Evolutionary conservation across 2,888 invertebrate genomes (phyloP), one percentile per base, ranked within the genome.

Genomic region (Capitulum mitella): DNA sequence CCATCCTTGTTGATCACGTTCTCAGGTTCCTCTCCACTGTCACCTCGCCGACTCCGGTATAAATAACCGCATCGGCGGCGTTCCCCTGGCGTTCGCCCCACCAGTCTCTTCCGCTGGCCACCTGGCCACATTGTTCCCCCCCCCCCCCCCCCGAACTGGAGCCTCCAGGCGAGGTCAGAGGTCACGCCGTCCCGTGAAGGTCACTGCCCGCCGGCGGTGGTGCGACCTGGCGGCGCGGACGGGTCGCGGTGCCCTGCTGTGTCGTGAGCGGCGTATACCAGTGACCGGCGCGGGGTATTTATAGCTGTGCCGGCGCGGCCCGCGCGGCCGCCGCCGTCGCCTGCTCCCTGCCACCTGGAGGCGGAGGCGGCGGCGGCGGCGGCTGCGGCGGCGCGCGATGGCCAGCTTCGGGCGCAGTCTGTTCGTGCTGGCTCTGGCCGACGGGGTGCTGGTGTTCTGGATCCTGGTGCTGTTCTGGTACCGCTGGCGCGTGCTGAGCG

Each of bases 371-470:
- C 58, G 6, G 58, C 6, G n/a, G 58, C 58, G 58, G 8, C 22
- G 58, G 58, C 29, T 8, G 29, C 8, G 29, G 29, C n/a, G 58
- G 29, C 58, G 58, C 26, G 75, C 32, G 43, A 75, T 75, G 75
- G 43, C 75, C 29, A 46, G 26, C 14, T 16, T 75, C 16, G 10
- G 75, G 6, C 75, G 75, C 29, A 29, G 12, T 46, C 29, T 75
- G 75, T 75, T 75, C 75, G n/a, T 46, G 29, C 29, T 43, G 46
- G n/a, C 16, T 0, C 46, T 75, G n/a, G 3, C 32, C 14, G 75
- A 75, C 75, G 75, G 75, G 14, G 75, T 75, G n/a, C 46, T 75
- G 14, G 75, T 75, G 75, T 75, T 75, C 75, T 75, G 75, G 75
- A 29, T 75, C 29, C 75, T 75, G 43, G 75, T 75, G 75, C 46